Conservation (phyloP, 2,888 invertebrate genomes). For the Sminthurides aquaticus region DNA sequence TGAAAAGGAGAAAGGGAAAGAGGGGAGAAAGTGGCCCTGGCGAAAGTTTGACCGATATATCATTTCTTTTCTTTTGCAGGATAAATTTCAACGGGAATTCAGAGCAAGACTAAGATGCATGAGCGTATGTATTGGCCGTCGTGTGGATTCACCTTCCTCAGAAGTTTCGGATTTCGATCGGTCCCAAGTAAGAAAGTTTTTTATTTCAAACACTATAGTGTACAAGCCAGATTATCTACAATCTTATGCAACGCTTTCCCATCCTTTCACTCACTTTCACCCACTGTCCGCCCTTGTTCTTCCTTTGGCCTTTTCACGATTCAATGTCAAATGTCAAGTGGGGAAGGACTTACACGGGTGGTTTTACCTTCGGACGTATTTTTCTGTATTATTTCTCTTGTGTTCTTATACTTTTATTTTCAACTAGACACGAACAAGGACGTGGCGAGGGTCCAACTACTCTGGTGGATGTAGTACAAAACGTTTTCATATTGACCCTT, state of each 20-base stretch:
- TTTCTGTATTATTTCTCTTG: background rate
- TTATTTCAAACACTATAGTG: background rate
- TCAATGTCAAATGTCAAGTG: background rate
- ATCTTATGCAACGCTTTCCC: background rate
- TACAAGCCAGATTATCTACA: background rate
- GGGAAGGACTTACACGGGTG: background rate
- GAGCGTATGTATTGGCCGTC: conserved; percentile 24
- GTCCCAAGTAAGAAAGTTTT: conserved; percentile 26
- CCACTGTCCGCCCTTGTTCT: no score
- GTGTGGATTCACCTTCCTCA: conserved; percentile 31
- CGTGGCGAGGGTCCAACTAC: conserved; percentile 1
- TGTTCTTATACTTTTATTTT: background rate
- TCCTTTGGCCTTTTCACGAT: no score
- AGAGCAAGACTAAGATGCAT: conserved; percentile 56
- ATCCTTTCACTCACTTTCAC: background rate
- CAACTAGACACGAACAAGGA: background rate
- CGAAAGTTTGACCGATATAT: background rate
- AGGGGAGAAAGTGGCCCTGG: background rate
- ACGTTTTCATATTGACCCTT: background rate
- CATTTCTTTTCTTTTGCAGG: conserved; percentile 50
- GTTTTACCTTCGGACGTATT: background rate
- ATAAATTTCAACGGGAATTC: conserved; percentile 72
- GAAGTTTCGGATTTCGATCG: conserved; percentile 39
- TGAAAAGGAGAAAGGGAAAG: background rate
- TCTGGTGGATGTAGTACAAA: background rate